These are phyloP conservation scores for Hemicentrotus pulcherrimus DNA, from an alignment of 35 echinoderm and acorn worm genomes.

Conservation along the genomic window DNA sequence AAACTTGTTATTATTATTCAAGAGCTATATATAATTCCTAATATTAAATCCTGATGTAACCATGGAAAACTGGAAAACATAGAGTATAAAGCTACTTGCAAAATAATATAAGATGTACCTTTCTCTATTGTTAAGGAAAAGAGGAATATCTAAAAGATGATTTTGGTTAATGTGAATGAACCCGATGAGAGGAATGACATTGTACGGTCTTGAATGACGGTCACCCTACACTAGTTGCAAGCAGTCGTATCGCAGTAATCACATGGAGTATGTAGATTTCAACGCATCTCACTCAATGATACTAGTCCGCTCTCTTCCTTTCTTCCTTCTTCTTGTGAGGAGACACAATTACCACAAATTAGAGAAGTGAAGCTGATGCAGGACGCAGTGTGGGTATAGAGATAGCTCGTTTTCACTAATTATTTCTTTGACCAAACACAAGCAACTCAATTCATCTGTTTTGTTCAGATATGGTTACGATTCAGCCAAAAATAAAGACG, in stretches of 20 bases:
- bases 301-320: neutral
- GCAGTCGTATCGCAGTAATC: neutral
- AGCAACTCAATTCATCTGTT: neutral
- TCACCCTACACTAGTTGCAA: neutral
- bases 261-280: constrained; percentile 1
- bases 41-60: too few species aligned
- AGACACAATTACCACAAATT: neutral
- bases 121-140: too few species aligned
- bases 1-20: too few species aligned
- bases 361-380: neutral
- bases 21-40: too few species aligned
- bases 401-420: neutral
- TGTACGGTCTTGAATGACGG: neutral
- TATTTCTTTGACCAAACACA: neutral
- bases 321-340: neutral
- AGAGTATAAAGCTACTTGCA: too few species aligned
- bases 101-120: too few species aligned
- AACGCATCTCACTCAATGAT: neutral
- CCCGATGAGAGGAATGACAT: neutral
- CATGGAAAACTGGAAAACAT: too few species aligned
- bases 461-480: neutral
- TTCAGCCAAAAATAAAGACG: neutral
- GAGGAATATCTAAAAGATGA: neutral
- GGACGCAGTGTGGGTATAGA: neutral
- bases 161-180: neutral